These are phyloP conservation scores for Erinaceus europaeus DNA, from an alignment of 2,113 vertebrate species.

Conservation along the genomic window DNA sequence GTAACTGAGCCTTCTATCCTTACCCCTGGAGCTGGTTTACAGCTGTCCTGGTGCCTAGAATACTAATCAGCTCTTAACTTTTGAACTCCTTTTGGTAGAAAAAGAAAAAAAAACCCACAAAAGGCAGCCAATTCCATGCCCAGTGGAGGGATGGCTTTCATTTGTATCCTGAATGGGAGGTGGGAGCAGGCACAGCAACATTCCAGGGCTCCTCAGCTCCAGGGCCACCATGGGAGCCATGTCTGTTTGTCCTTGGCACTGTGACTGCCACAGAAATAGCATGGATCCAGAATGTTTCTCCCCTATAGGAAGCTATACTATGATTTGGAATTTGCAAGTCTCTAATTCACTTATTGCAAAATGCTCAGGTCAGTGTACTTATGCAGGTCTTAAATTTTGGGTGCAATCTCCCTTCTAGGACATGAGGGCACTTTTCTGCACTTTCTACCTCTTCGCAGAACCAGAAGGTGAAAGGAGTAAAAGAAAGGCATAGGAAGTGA, in stretches of 20 bases:
- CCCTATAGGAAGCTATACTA: rapidly evolving
- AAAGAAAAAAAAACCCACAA: not conserved
- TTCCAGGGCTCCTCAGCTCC: rapidly evolving
- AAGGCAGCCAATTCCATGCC: not conserved
- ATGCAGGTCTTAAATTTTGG: not conserved
- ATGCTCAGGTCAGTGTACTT: not conserved
- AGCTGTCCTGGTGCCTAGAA: constrained; percentile 23
- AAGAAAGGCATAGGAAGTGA: not conserved
- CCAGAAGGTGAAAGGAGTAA: too few relatives aligned
- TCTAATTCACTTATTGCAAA: not conserved
- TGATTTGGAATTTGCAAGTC: too few relatives aligned
- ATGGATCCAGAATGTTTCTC: rapidly evolving
- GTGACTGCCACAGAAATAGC: rapidly evolving
- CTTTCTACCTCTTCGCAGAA: too few relatives aligned
- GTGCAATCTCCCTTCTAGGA: rapidly evolving
- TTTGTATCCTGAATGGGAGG: not conserved
- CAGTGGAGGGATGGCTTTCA: not conserved
- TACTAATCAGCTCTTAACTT: constrained; percentile 61
- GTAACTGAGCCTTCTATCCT: not conserved
- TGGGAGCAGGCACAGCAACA: not conserved
- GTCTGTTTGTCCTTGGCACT: too few relatives aligned
- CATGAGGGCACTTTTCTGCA: rapidly evolving
- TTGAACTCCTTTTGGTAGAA: constrained; percentile 40
- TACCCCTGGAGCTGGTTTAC: not conserved
- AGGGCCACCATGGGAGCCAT: too few relatives aligned